Evolutionary conservation across 2,888 invertebrate species (phyloP), one percentile per base, ranked within the genome.

Genomic region (Acronicta psi): DNA sequence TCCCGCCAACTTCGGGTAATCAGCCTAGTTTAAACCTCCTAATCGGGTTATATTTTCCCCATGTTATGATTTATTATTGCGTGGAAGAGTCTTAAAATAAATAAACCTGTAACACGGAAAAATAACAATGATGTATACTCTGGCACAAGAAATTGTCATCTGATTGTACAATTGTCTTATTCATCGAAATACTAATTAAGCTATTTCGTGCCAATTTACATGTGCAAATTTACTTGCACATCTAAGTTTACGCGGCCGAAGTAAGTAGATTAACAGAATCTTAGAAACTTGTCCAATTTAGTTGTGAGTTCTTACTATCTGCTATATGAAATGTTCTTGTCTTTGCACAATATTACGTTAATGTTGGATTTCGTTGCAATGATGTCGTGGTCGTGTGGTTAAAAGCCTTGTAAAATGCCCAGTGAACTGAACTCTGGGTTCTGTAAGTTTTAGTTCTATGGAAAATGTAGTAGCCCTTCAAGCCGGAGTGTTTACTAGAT

Each of bases 211-310:
- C 34, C 40, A 58, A 14, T 42, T 55, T 40, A 55, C 45, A 58
- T 57, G 56, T 41, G 46, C 40, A 41, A n/a, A 56, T 65, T 59
- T 57, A 46, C 50, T 51, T 43, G 42, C 36, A 29, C 37, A 43
- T 43, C 40, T 25, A 59, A 61, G 59, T 64, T 60, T 57, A 50
- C 20, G 41, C 29, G 20, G 44, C 23, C 17, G 25, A 40, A 64
- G 51, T 47, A 64, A 75, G 14, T 43, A 45, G 52, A 69, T 71
- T 69, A 59, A 51, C 55, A 49, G 57, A 64, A 72, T 67, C 63
- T 64, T 68, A 55, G 59, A 53, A 71, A 64, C 49, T 64, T 47
- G 29, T 47, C 49, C 57, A 50, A 64, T 64, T 71, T 56, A 59
- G 34, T 64, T 71, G 40, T 18, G 23, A 60, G 54, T 57, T 50